Evolutionary conservation across 2,797 vertebrate species (phyloP).

Genomic region (Acrossocheilus wenchowensis): DNA sequence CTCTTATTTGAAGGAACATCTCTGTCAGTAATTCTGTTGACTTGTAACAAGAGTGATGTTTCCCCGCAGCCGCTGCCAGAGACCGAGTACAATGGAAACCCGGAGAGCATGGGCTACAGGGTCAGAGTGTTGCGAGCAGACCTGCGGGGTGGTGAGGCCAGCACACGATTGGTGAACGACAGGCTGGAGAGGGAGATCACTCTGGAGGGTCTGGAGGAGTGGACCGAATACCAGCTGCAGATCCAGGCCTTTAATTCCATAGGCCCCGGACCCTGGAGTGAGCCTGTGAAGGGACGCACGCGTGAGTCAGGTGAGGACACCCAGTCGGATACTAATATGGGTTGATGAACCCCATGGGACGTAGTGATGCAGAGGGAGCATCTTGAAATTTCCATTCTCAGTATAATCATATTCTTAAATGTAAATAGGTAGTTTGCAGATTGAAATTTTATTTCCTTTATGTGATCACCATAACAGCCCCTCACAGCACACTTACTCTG

Average conservation of each 20-base stretch:
- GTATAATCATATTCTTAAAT: slow-evolving; percentile 44
- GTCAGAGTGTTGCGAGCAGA: slow-evolving; percentile 80
- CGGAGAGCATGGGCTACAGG: slow-evolving; percentile 90
- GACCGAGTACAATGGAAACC: slow-evolving; percentile 89
- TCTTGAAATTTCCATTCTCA: slow-evolving; percentile 51
- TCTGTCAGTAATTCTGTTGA: slow-evolving; percentile 11
- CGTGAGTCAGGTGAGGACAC: slow-evolving; percentile 85
- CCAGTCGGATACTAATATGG: slow-evolving; percentile 18
- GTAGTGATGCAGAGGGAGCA: slow-evolving; percentile 21
- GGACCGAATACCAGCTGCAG: slow-evolving; percentile 89
- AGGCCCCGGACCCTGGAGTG: slow-evolving; percentile 91
- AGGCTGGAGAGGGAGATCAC: slow-evolving; percentile 81
- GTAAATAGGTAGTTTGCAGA: slow-evolving; percentile 63
- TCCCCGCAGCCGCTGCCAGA: slow-evolving; percentile 84
- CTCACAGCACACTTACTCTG: slow-evolving; percentile 27
- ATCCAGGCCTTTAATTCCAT: slow-evolving; percentile 94
- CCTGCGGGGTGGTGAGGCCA: slow-evolving; percentile 64
- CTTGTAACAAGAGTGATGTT: background rate
- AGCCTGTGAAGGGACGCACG: slow-evolving; percentile 79
- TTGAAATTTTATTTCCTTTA: slow-evolving; percentile 61
- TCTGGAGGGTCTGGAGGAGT: slow-evolving; percentile 87
- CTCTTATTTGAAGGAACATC: background rate
- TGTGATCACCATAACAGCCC: slow-evolving; percentile 30
- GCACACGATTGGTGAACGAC: slow-evolving; percentile 74
- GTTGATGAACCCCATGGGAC: background rate